Percentiles rank a stretch among this genome's conserved stretches.
These are phyloP conservation scores for Alectura lathami DNA, from an alignment of 2,113 vertebrate genomes.

Conservation along the genomic window DNA sequence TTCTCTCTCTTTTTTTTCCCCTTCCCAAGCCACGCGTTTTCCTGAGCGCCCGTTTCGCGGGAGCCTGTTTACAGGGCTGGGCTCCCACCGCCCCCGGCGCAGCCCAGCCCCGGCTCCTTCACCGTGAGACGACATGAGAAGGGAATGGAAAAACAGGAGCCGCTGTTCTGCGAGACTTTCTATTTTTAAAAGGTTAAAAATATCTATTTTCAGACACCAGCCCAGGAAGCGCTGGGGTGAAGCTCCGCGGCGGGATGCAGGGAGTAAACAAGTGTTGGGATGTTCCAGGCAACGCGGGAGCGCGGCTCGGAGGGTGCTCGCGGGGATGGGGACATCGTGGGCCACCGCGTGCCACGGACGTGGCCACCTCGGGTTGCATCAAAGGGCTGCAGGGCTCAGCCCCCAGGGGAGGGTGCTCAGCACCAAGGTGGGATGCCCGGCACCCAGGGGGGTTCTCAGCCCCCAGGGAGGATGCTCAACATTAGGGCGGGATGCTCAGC, in stretches of 20 bases:
- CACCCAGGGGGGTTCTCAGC: background rate
- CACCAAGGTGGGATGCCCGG: background rate
- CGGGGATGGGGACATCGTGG: background rate
- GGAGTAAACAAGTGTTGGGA: slow-evolving; percentile 11
- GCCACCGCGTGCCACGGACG: fast-evolving
- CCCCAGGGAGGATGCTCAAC: background rate
- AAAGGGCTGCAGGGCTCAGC: background rate
- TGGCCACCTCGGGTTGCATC: fast-evolving
- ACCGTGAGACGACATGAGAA: background rate
- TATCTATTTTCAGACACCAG: slow-evolving; percentile 44
- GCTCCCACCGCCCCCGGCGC: background rate
- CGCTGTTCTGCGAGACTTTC: slow-evolving; percentile 1
- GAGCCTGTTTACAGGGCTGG: background rate
- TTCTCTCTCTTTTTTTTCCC: background rate
- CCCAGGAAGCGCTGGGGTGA: slow-evolving; percentile 44
- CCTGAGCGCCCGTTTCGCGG: background rate
- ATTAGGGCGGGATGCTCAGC: background rate
- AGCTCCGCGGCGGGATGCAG: background rate
- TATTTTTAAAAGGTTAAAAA: slow-evolving; percentile 67
- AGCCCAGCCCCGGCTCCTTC: background rate
- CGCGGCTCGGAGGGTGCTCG: background rate
- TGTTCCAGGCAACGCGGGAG: background rate
- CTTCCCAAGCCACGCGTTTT: background rate
- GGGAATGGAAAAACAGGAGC: slow-evolving; percentile 64
- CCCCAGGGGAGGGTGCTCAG: fast-evolving